A percentile compares a stretch with the other conserved stretches of the same genome.
Conservation (phyloP, 2,888 invertebrate genomes). For the Drosophila leonis region DNA sequence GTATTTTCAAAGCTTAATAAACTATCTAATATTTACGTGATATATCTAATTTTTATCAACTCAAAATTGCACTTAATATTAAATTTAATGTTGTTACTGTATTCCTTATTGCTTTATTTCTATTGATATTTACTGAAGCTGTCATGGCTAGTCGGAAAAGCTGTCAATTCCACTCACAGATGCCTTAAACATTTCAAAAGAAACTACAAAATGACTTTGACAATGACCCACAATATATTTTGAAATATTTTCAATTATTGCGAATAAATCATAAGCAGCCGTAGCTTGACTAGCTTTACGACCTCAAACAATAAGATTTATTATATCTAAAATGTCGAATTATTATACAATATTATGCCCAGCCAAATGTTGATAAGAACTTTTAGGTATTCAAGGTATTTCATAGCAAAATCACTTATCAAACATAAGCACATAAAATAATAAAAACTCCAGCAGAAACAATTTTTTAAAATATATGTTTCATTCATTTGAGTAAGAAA, state of each 20-base stretch:
- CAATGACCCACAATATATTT: conserved; percentile 1
- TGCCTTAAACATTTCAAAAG: neutral
- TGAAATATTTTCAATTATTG: conserved; percentile 4
- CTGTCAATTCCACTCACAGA: neutral
- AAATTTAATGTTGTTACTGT: neutral
- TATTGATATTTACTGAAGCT: neutral
- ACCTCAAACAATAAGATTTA: conserved; percentile 36
- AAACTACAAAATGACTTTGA: conserved; percentile 6
- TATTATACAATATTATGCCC: neutral
- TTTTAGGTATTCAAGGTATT: neutral
- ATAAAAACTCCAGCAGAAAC: too few relatives aligned
- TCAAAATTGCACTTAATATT: neutral
- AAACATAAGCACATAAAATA: too few relatives aligned
- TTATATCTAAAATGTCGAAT: conserved; percentile 1
- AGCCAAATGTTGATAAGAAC: neutral
- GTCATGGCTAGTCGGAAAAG: neutral
- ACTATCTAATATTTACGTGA: neutral
- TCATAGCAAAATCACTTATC: too few relatives aligned
- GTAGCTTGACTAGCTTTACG: conserved; percentile 23
- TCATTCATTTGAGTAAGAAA: neutral
- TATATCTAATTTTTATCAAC: neutral
- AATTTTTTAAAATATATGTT: too few relatives aligned
- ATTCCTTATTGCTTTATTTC: neutral
- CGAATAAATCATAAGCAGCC: conserved; percentile 26
- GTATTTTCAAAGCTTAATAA: neutral